Evolutionary conservation across 2,888 invertebrate genomes (phyloP), one percentile per base, ranked within the genome.

Genomic region (Caenorhabditis sinica): DNA sequence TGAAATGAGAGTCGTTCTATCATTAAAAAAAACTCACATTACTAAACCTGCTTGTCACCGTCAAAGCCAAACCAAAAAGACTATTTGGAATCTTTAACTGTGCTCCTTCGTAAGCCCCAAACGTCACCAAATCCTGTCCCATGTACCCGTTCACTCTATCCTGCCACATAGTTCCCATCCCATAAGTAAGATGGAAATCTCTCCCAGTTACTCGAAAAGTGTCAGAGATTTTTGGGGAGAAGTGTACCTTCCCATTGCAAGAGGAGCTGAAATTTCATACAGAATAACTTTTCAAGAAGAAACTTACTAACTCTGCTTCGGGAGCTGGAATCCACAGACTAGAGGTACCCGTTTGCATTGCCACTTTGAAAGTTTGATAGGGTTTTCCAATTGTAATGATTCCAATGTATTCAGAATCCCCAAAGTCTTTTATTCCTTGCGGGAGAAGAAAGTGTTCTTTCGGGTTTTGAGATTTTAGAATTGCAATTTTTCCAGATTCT

Each of bases 401-500:
- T 25, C 81, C 81, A 40, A 81, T 68, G 68, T 81, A 81, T 51
- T 81, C 81, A 15, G 61, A 69, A 53, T 81, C 81, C 9, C 23
- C 23, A 6, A 60, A 51, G 23, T 81, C 81, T 20, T 61, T 49
- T n/a, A 77, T 61, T 17, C n/a, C 49, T 53, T 77, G 77, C 0
- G 77, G 77, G 15, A 77, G 23, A 2, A 69, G 51, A 5, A 20
- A 13, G 9, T 23, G 45, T 17, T 56, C 20, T 15, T 23, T 11
- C 0, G 25, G 53, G 20, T 71, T 9, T n/a, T 20, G 40, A 6
- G 8, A 20, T 53, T n/a, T 36, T 25, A 13, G 23, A 53, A n/a
- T 25, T 33, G 23, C 11, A 15, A 75, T 45, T 45, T 43, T 75
- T 45, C 20, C 11, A 40, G 75, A 66, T 23, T 75, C 75, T 36